phyloP scores from a whole-genome alignment of 2,797 vertebrate genomes.

The Muscicapa comitata region DNA sequence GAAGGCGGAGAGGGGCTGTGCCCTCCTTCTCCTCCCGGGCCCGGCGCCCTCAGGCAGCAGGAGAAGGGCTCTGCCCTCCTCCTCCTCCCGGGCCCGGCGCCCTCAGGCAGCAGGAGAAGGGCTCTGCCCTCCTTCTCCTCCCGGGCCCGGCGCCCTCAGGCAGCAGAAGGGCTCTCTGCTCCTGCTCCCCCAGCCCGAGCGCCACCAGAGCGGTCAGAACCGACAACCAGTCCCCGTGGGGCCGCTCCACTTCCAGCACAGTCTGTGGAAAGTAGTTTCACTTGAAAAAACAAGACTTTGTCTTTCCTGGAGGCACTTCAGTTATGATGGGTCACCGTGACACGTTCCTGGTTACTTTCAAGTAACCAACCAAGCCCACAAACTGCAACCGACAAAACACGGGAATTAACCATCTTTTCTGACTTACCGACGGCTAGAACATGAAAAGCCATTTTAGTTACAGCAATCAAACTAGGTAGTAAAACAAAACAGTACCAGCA shows the following conservation, averaged over 20 bases:
- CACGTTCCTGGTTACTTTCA: rapidly evolving
- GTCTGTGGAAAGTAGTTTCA: rapidly evolving
- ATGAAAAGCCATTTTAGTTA: not conserved
- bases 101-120: not conserved
- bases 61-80: too few relatives aligned
- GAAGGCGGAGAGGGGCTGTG: not conserved
- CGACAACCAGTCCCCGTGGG: rapidly evolving
- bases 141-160: not conserved
- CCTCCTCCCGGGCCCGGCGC: not conserved
- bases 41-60: too few relatives aligned
- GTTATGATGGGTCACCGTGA: not conserved
- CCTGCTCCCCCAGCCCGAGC: not conserved
- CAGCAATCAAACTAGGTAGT: not conserved
- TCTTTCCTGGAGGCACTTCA: not conserved
- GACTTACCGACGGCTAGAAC: rapidly evolving
- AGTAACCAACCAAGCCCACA: not conserved
- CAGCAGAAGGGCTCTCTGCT: not conserved
- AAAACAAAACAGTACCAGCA: not conserved
- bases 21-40: not conserved
- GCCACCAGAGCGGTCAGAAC: not conserved
- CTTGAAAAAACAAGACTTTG: rapidly evolving
- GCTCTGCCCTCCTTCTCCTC: too few relatives aligned
- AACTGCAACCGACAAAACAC: not conserved
- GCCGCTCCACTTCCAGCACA: rapidly evolving
- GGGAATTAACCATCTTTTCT: rapidly evolving